Percentiles rank a stretch among this genome's conserved stretches.
Conservation (phyloP, 1,140 invertebrate genomes). For the Lethocerus indicus region DNA sequence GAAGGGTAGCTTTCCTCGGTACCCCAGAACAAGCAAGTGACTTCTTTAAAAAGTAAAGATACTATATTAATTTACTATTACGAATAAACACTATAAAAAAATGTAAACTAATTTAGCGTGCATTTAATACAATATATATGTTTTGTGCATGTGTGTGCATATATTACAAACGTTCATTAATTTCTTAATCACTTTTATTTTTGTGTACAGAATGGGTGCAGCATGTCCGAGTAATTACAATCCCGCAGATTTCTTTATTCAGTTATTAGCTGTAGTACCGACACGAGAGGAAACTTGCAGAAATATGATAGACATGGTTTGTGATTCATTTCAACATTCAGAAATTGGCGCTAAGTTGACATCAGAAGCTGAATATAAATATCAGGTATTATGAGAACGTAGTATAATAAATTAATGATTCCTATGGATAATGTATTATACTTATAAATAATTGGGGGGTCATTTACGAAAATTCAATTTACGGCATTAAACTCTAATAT, state of each 20-base stretch:
- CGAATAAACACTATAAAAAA: too few species aligned
- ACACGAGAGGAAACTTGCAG: slow-evolving; percentile 56
- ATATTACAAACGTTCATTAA: too few species aligned
- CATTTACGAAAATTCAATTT: neutral
- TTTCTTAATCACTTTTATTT: neutral
- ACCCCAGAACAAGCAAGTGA: slow-evolving; percentile 53
- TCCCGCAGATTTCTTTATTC: slow-evolving; percentile 90
- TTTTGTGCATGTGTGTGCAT: too few species aligned
- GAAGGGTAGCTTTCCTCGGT: slow-evolving; percentile 78
- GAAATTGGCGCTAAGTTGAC: slow-evolving; percentile 23
- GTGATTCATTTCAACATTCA: slow-evolving; percentile 50
- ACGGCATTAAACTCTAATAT: too few species aligned
- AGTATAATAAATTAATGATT: neutral
- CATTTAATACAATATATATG: too few species aligned
- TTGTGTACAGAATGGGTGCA: slow-evolving; percentile 42
- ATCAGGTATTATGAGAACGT: slow-evolving; percentile 8
- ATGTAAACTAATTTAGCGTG: too few species aligned
- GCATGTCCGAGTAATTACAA: slow-evolving; percentile 79
- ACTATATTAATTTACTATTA: neutral
- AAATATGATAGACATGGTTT: slow-evolving; percentile 57
- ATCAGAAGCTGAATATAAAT: slow-evolving; percentile 10
- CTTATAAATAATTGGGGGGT: neutral
- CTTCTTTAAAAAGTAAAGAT: slow-evolving; percentile 74
- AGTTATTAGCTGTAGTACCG: slow-evolving; percentile 73
- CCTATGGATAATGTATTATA: too few species aligned